phyloP scores from a whole-genome alignment of 2,113 vertebrate genomes.

The Tor tambroides region DNA sequence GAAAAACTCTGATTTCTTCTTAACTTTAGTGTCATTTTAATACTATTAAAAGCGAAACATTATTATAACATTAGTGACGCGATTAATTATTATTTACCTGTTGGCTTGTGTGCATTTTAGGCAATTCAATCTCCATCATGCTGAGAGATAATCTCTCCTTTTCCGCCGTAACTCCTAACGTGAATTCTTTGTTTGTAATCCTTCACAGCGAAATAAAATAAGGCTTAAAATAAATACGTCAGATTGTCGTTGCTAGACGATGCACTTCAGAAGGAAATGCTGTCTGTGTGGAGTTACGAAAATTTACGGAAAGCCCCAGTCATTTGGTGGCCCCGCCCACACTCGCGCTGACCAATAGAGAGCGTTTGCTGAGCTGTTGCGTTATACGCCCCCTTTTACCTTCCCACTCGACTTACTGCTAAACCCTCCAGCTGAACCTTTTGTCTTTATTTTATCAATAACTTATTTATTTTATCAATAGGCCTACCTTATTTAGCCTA shows the following conservation, averaged over 20 bases:
- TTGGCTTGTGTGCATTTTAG: conserved; percentile 71
- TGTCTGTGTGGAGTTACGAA: conserved; percentile 69
- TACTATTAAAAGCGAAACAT: background rate
- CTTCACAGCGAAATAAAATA: conserved; percentile 57
- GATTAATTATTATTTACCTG: conserved; percentile 71
- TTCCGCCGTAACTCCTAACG: conserved; percentile 45
- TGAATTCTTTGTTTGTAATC: conserved; percentile 50
- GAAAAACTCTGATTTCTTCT: background rate
- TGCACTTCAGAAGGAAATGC: conserved; percentile 62
- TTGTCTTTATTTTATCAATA: background rate
- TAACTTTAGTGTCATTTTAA: background rate
- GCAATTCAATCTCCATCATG: conserved; percentile 77
- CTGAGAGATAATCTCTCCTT: conserved; percentile 54
- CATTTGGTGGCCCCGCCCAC: conserved; percentile 66
- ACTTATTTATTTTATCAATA: no score
- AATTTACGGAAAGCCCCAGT: conserved; percentile 69
- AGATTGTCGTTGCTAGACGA: conserved; percentile 54
- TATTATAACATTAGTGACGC: background rate
- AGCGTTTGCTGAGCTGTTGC: conserved; percentile 11
- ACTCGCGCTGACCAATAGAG: conserved; percentile 62
- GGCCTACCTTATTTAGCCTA: no score
- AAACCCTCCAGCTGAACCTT: background rate
- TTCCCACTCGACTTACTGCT: conserved; percentile 19
- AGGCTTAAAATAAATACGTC: conserved; percentile 27
- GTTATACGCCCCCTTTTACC: conserved; percentile 69